Percentiles rank a stretch among this genome's conserved stretches.
Evolutionary conservation across 2,113 vertebrate species (phyloP).

Genomic region (Pedetes capensis): DNA sequence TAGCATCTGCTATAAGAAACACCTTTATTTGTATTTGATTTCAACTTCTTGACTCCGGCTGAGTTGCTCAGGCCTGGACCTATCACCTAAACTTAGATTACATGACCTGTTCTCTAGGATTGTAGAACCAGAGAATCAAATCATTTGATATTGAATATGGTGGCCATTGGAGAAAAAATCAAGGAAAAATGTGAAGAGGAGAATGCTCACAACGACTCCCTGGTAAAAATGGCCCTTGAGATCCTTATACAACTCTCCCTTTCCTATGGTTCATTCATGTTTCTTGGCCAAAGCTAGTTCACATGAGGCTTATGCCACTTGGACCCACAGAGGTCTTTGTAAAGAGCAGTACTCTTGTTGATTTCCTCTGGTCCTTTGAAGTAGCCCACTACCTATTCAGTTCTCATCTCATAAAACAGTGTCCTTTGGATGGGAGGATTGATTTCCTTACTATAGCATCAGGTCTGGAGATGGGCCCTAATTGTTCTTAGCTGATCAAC

Average conservation of each 20-base stretch:
- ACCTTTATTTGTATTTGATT: neutral
- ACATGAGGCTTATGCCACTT: neutral
- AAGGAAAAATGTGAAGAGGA: neutral
- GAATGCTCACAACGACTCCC: neutral
- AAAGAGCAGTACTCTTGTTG: neutral
- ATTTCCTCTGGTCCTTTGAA: neutral
- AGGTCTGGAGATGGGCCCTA: neutral
- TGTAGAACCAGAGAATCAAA: neutral
- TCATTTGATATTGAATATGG: neutral
- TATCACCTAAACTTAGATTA: neutral
- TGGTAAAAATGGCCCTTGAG: neutral
- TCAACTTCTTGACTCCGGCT: neutral
- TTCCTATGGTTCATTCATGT: neutral
- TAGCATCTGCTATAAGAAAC: neutral
- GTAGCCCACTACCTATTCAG: neutral
- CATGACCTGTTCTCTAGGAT: neutral
- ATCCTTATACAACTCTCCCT: neutral
- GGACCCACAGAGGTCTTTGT: neutral
- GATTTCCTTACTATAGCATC: neutral
- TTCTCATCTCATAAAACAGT: too few species aligned
- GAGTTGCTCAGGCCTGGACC: neutral
- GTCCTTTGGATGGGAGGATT: too few species aligned
- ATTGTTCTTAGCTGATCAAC: neutral
- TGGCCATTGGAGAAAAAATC: neutral
- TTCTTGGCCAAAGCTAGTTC: constrained; percentile 18